Conservation (phyloP, 2,888 invertebrate species). For the Zonitis immaculata region DNA sequence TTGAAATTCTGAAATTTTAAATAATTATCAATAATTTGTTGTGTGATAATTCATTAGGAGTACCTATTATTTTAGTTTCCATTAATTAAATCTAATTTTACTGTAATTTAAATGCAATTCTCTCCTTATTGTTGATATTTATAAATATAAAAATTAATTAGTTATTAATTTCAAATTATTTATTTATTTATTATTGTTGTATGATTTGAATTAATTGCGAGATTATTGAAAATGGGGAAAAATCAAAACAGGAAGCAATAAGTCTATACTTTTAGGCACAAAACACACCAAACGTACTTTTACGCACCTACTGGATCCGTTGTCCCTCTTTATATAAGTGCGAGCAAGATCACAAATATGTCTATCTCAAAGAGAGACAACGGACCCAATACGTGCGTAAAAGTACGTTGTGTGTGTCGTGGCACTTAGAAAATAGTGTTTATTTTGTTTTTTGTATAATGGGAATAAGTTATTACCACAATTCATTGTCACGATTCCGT, state of each 20-base stretch:
- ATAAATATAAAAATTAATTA: neutral
- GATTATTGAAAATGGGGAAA: no score
- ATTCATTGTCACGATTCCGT: neutral
- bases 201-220: neutral
- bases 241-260: neutral
- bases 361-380: no score
- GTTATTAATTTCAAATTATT: neutral
- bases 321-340: no score
- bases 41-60: constrained; percentile 17
- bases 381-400: no score
- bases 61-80: no score
- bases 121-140: neutral
- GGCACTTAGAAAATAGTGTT: neutral
- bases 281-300: no score
- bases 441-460: neutral
- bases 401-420: no score
- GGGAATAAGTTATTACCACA: neutral
- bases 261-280: neutral
- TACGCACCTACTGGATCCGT: no score
- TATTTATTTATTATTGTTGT: neutral
- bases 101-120: no score
- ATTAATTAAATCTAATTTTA: no score
- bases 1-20: constrained; percentile 42
- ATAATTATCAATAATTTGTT: constrained; percentile 14
- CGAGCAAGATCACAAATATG: no score